These are phyloP conservation scores for Ctenoplectra terminalis DNA, from an alignment of 1,140 invertebrate species.

Conservation along the genomic window DNA sequence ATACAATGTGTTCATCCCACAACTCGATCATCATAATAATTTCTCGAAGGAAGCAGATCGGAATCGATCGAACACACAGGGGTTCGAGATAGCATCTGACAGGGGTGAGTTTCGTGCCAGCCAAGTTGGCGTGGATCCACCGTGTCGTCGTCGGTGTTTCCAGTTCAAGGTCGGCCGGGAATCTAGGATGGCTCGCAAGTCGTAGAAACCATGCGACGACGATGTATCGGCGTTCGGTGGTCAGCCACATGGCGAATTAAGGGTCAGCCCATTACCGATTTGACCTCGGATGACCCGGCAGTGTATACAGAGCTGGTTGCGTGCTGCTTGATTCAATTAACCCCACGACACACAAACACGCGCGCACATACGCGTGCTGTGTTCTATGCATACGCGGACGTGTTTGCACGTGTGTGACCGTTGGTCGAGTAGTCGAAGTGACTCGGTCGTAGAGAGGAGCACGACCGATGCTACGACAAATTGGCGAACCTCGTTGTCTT, in stretches of 20 bases:
- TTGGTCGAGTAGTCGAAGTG: constrained; percentile 31
- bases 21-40: too few species aligned
- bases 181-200: constrained; percentile 67
- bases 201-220: constrained; percentile 59
- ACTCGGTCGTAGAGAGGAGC: background rate
- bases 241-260: constrained; percentile 73
- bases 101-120: constrained; percentile 58
- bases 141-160: constrained; percentile 39
- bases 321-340: constrained; percentile 79
- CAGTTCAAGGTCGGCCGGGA: constrained; percentile 59
- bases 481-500: constrained; percentile 41
- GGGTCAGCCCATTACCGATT: constrained; percentile 77
- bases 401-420: constrained; percentile 58
- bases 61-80: background rate
- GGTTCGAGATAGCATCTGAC: background rate
- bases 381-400: constrained; percentile 50
- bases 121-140: constrained; percentile 62
- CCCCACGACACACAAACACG: constrained; percentile 71
- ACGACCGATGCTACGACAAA: constrained; percentile 33
- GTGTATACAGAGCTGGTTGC: constrained; percentile 76
- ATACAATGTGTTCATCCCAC: too few species aligned
- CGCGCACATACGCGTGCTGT: constrained; percentile 19
- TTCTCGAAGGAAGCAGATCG: background rate
- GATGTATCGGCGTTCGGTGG: constrained; percentile 72
- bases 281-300: constrained; percentile 78